These are phyloP conservation scores for Gorsachius magnificus DNA, from an alignment of 2,797 vertebrate species.

Conservation along the genomic window DNA sequence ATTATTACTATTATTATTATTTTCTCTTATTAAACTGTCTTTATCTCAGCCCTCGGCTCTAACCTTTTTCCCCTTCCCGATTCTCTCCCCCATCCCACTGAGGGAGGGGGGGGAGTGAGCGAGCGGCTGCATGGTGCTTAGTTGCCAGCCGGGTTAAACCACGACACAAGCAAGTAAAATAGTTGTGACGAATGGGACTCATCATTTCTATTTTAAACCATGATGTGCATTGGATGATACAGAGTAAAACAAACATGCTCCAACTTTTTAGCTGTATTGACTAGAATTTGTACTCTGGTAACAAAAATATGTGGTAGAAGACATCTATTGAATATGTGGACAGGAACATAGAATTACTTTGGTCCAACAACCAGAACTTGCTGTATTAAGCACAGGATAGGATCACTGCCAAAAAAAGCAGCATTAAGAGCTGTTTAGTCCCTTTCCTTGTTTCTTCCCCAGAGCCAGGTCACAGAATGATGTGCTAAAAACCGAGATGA, in stretches of 20 bases:
- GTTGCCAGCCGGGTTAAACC: too few relatives aligned
- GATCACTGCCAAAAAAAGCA: slow-evolving; percentile 4
- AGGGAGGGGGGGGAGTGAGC: too few relatives aligned
- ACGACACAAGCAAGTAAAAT: neutral
- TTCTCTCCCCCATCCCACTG: too few relatives aligned
- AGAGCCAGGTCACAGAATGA: neutral
- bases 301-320: neutral
- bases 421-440: neutral
- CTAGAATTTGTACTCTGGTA: neutral
- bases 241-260: neutral
- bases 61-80: too few relatives aligned
- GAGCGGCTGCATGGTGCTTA: too few relatives aligned
- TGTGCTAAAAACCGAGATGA: slow-evolving; percentile 12
- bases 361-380: neutral
- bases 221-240: neutral
- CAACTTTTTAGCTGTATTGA: neutral
- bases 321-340: neutral
- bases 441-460: neutral
- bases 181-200: neutral
- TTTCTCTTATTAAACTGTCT: too few relatives aligned
- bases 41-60: too few relatives aligned
- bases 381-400: slow-evolving; percentile 16
- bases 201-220: neutral
- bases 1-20: too few relatives aligned
- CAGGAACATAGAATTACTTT: neutral